Conservation (phyloP, 2,113 vertebrate genomes). For the Romanogobio albipinnatus region DNA sequence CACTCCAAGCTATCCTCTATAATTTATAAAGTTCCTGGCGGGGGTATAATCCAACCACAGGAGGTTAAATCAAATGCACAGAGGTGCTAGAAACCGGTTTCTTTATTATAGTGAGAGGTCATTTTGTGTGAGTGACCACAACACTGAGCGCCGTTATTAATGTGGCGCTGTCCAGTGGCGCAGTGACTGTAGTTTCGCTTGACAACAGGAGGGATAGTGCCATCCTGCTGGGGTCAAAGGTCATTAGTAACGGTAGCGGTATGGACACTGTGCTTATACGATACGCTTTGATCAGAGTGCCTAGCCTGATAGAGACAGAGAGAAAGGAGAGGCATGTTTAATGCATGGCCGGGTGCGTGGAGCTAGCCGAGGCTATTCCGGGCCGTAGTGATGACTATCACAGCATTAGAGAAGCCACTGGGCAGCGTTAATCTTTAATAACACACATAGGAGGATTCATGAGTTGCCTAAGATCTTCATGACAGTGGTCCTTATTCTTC, state of each 20-base stretch:
- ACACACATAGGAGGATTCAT: conserved; percentile 49
- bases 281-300: conserved; percentile 4
- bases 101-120: conserved; percentile 22
- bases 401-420: conserved; percentile 41
- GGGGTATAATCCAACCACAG: conserved; percentile 2
- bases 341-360: conserved; percentile 40
- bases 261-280: background rate
- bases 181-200: conserved; percentile 2
- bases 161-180: conserved; percentile 2
- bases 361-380: conserved; percentile 39
- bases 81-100: background rate
- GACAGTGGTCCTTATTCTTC: conserved; percentile 31
- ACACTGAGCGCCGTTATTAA: conserved; percentile 37
- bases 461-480: conserved; percentile 39
- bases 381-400: conserved; percentile 32
- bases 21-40: conserved; percentile 26
- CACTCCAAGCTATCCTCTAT: conserved; percentile 22
- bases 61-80: conserved; percentile 17
- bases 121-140: conserved; percentile 17
- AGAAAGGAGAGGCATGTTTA: conserved; percentile 43
- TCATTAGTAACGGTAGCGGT: conserved; percentile 38
- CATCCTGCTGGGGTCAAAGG: conserved; percentile 33
- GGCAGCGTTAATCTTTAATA: conserved; percentile 57
- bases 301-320: conserved; percentile 14
- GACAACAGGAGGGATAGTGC: conserved; percentile 44